These are phyloP conservation scores for Xylocampa areola DNA, from an alignment of 2,888 invertebrate species.

Conservation along the genomic window DNA sequence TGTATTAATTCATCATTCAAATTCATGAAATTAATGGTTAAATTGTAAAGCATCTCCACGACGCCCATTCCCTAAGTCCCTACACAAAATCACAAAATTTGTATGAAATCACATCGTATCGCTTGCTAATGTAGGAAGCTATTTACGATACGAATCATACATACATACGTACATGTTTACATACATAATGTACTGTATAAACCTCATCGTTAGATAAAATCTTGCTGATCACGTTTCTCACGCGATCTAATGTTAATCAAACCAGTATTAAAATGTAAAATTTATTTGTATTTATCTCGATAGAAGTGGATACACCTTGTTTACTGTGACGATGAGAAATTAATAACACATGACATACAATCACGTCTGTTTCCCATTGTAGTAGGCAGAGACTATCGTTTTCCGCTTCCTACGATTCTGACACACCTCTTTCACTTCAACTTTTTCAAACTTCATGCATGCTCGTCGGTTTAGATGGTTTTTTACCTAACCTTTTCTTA, in stretches of 20 bases:
- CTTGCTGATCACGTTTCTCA: constrained; percentile 46
- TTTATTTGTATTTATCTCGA: constrained; percentile 17
- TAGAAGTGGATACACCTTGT: constrained; percentile 9
- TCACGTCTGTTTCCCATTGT: too few species aligned
- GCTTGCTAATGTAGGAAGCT: constrained; percentile 28
- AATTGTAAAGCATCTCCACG: too few species aligned
- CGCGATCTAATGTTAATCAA: constrained; percentile 49
- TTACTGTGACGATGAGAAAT: constrained; percentile 12
- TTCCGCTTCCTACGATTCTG: too few species aligned
- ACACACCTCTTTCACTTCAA: too few species aligned
- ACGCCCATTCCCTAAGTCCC: too few species aligned
- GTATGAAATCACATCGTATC: constrained; percentile 13
- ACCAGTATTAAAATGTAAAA: constrained; percentile 36
- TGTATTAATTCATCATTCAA: too few species aligned
- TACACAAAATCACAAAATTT: too few species aligned
- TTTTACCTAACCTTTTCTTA: too few species aligned
- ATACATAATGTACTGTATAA: constrained; percentile 7
- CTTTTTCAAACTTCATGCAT: too few species aligned
- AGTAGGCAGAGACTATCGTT: too few species aligned
- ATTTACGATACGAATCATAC: constrained; percentile 21
- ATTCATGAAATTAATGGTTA: too few species aligned
- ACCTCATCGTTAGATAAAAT: constrained; percentile 28
- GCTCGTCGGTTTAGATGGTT: too few species aligned
- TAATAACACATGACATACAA: neutral
- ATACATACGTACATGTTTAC: constrained; percentile 9